These are phyloP conservation scores for Lutra lutra DNA, from an alignment of 2,797 vertebrate species.

Conservation along the genomic window DNA sequence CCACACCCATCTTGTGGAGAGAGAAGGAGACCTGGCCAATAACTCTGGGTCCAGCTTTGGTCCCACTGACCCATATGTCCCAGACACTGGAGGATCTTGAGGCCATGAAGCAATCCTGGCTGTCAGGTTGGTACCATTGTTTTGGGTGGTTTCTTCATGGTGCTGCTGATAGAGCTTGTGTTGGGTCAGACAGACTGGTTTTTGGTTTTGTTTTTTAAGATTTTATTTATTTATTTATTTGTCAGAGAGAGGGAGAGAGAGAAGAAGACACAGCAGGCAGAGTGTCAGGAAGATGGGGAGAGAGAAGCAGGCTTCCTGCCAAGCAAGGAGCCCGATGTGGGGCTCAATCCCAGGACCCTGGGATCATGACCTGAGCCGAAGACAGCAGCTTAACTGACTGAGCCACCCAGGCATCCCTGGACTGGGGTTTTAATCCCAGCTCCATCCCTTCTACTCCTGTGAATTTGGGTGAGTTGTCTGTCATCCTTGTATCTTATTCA, in stretches of 20 bases:
- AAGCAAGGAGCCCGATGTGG: too few relatives aligned
- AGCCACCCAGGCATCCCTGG: too few relatives aligned
- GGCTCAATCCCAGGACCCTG: too few relatives aligned
- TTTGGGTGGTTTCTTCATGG: background rate
- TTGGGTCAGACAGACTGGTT: background rate
- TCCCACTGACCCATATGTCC: background rate
- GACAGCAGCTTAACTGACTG: too few relatives aligned
- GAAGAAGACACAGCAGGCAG: too few relatives aligned
- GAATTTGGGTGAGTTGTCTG: background rate
- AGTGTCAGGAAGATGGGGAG: too few relatives aligned
- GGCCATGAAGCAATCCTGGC: background rate
- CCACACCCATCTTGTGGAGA: background rate
- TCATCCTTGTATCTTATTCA: background rate
- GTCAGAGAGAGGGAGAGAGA: too few relatives aligned
- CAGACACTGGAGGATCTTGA: background rate
- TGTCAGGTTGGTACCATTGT: background rate
- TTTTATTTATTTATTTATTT: too few relatives aligned
- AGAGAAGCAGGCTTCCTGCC: too few relatives aligned
- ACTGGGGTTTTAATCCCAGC: background rate
- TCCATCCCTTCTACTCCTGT: background rate
- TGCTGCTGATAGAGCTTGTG: background rate
- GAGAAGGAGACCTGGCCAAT: background rate
- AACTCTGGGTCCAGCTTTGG: background rate
- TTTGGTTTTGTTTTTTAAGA: too few relatives aligned
- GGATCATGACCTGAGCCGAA: too few relatives aligned